Conservation (phyloP, 2,797 vertebrate species). For the Lacerta agilis region DNA sequence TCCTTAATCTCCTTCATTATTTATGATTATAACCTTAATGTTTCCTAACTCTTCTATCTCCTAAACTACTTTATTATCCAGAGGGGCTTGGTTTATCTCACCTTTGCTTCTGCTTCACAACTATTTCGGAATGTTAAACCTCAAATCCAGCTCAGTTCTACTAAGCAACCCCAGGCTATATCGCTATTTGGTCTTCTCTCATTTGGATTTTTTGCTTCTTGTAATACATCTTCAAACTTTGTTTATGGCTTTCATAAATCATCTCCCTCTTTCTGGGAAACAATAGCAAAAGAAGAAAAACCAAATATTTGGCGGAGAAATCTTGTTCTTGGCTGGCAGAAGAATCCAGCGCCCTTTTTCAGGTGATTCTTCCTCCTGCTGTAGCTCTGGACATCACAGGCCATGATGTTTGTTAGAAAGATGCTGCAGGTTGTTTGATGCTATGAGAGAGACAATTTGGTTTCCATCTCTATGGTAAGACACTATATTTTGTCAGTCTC, state of each 20-base stretch:
- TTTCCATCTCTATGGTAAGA: not conserved
- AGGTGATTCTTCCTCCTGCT: not conserved
- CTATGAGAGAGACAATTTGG: not conserved
- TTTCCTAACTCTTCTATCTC: not conserved
- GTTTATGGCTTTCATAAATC: not conserved
- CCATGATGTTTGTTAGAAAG: no score
- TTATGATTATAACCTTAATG: not conserved
- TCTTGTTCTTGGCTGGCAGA: not conserved
- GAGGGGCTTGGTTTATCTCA: not conserved
- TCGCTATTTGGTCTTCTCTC: not conserved
- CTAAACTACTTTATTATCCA: not conserved
- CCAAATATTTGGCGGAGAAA: not conserved
- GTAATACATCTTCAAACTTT: not conserved
- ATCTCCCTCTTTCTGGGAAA: constrained; percentile 18
- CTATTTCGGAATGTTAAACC: not conserved
- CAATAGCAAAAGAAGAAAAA: not conserved
- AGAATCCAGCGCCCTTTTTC: not conserved
- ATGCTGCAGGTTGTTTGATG: not conserved
- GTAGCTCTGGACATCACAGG: no score
- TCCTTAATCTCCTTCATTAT: not conserved
- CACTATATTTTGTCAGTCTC: not conserved
- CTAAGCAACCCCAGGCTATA: not conserved
- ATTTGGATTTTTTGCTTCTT: not conserved
- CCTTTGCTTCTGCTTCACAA: constrained; percentile 2
- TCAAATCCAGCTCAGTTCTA: not conserved